These are phyloP conservation scores for Notoglanidium macrostoma DNA, from an alignment of 2,797 vertebrate genomes.

Conservation along the genomic window DNA sequence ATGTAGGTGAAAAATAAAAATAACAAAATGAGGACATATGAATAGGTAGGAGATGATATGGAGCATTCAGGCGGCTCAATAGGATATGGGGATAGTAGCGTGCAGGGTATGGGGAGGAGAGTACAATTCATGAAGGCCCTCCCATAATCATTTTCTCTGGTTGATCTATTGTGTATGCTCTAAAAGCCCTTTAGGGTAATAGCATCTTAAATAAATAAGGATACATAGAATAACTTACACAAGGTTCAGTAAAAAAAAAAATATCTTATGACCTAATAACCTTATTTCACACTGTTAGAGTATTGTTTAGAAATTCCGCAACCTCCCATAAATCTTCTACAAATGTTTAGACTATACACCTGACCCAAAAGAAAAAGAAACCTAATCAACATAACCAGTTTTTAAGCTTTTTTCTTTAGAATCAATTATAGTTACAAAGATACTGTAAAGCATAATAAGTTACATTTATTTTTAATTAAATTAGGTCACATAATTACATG, in stretches of 20 bases:
- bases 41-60: conserved; percentile 25
- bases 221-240: conserved; percentile 52
- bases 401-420: neutral
- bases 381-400: neutral
- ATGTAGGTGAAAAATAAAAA: conserved; percentile 34
- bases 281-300: neutral
- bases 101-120: conserved; percentile 49
- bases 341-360: neutral
- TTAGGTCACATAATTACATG: neutral
- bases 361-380: neutral
- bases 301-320: neutral
- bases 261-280: conserved; percentile 12
- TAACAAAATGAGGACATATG: conserved; percentile 18
- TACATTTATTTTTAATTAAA: neutral
- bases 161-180: conserved; percentile 62
- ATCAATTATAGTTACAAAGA: too few species aligned
- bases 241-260: conserved; percentile 28
- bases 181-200: conserved; percentile 68
- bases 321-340: neutral
- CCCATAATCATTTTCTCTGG: conserved; percentile 64
- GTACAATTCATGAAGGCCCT: conserved; percentile 58
- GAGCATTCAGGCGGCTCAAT: conserved; percentile 13
- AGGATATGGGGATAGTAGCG: neutral
- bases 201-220: conserved; percentile 69
- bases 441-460: neutral